Conservation (phyloP, 2,888 invertebrate genomes). For the Mythimna ferrago region DNA sequence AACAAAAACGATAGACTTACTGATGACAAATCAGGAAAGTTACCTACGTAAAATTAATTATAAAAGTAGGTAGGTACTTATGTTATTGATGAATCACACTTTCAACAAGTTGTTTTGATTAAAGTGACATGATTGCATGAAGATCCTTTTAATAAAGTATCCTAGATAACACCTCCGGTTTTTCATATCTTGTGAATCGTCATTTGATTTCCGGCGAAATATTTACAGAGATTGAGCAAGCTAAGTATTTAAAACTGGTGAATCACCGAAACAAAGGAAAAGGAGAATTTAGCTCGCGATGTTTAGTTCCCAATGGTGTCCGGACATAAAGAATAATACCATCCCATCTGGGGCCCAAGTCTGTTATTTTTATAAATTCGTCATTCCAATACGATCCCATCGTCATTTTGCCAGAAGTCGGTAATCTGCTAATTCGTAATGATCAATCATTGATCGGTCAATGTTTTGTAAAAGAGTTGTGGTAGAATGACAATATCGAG, state of each 20-base stretch:
- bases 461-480: too few species aligned
- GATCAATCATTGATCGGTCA: too few species aligned
- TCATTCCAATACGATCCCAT: too few species aligned
- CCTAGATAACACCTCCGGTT: background rate
- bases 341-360: too few species aligned
- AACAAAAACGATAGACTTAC: background rate
- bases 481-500: too few species aligned
- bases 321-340: too few species aligned
- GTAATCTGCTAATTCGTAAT: too few species aligned
- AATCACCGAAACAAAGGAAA: background rate
- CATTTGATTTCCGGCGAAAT: background rate
- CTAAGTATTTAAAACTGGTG: background rate
- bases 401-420: too few species aligned
- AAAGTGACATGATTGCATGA: background rate
- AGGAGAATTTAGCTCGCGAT: too few species aligned
- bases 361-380: too few species aligned
- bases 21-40: background rate
- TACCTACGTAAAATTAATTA: background rate
- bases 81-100: background rate
- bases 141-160: background rate
- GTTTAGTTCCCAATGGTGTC: too few species aligned
- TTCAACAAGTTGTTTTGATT: background rate
- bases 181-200: constrained; percentile 5
- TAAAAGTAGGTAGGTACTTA: background rate
- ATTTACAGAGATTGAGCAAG: background rate